Evolutionary conservation across 2,888 invertebrate genomes (phyloP).

Genomic region (Zelleria hepariella): DNA sequence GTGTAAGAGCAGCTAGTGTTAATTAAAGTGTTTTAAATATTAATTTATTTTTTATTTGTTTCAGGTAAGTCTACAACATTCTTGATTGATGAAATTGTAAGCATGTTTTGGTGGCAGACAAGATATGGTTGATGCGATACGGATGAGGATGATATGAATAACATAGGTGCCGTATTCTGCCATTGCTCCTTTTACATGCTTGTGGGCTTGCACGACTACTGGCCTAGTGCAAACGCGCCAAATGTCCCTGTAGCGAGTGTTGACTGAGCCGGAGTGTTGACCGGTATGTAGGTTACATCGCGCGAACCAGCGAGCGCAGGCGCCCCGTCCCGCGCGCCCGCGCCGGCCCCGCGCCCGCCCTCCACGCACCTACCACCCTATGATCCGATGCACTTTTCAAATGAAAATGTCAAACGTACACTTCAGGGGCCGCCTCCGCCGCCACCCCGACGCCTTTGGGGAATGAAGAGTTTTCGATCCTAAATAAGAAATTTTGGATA

Average conservation of each 20-base stretch:
- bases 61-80: conserved; percentile 41
- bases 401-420: conserved; percentile 56
- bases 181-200: too few species aligned
- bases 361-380: conserved; percentile 51
- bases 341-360: conserved; percentile 16
- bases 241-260: conserved; percentile 72
- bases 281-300: conserved; percentile 71
- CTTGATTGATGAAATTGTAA: neutral
- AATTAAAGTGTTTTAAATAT: too few species aligned
- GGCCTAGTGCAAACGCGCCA: conserved; percentile 43
- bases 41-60: conserved; percentile 32
- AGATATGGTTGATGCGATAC: too few species aligned
- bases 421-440: conserved; percentile 15
- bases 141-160: too few species aligned
- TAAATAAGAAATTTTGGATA: too few species aligned
- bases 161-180: neutral
- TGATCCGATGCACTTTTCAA: conserved; percentile 52
- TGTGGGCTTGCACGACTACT: conserved; percentile 37
- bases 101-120: neutral
- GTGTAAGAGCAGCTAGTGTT: too few species aligned
- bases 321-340: conserved; percentile 20
- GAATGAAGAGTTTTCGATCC: neutral
- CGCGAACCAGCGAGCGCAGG: conserved; percentile 50
- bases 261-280: conserved; percentile 72
- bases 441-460: neutral